Base-by-base conservation (phyloP, 1,140 invertebrate species). In the Drosophila azteca region DNA sequence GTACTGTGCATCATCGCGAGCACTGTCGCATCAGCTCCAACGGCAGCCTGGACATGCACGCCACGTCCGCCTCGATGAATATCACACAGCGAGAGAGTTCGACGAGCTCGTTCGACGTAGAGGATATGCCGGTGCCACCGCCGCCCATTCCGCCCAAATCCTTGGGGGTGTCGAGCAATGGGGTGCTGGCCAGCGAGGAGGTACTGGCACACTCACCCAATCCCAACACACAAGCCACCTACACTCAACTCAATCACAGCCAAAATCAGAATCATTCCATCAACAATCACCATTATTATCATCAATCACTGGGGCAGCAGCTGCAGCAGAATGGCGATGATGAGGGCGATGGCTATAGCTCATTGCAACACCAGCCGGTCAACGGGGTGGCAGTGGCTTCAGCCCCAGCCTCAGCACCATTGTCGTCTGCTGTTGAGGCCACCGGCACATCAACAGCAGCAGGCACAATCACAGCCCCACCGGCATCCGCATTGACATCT, bases 131-230 rank as follows among this genome's bases (percentile, higher is more conserved):
- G 20, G 84, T 91, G 55, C 90, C 90, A 8, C 82, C 83, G 48
- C 90, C 90, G 50, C 90, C 90, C 2, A 91, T 91, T 60, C 90
- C 90, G 31, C 90, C 90, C 48, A 91, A 91, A 35, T 90, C 90
- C 0, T 43, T 91, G 50, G 90, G 75, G 44, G 66, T 90, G 39
- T 48, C 77, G 4, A 44, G 58, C 35, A 84, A 85, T n/a, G 83
- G 79, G n/a, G n/a, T 72, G 6, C 24, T 41, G 3, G 55, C 48
- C 35, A 26, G 7, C 39, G 89, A 90, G 7, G 81, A 89, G 24
- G 55, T 67, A 35, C 74, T 71, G 24, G 55, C 70, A 29, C 89
- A 79, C 13, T 75, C 89, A 68, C 72, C 74, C n/a, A 75, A 84
- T 44, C 58, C 80, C 44, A 66, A 49, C 58, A 64, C 77, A 77